These are phyloP conservation scores for Corythornis vintsioides DNA, from an alignment of 2,113 vertebrate species.

Conservation along the genomic window DNA sequence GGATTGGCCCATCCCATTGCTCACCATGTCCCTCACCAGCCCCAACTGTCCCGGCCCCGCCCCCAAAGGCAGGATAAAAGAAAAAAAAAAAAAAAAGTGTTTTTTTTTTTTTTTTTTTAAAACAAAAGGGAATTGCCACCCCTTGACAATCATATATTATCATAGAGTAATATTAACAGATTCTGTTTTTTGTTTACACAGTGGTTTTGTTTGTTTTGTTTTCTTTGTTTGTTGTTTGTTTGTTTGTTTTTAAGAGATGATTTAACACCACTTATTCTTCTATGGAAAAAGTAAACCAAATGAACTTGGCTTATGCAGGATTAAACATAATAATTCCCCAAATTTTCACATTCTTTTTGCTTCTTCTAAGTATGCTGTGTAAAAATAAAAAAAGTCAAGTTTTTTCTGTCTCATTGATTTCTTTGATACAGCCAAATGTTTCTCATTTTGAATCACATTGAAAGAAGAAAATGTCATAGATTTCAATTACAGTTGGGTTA, in stretches of 20 bases:
- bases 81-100: no score
- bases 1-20: no score
- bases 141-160: no score
- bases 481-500: conserved; percentile 33
- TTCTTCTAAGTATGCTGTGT: background rate
- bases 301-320: background rate
- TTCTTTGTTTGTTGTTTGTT: background rate
- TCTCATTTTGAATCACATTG: conserved; percentile 25
- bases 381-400: background rate
- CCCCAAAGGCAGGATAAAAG: no score
- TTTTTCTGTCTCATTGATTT: conserved; percentile 34
- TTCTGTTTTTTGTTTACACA: background rate
- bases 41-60: no score
- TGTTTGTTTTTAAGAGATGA: background rate
- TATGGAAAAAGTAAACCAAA: background rate
- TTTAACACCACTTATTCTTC: background rate
- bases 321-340: background rate
- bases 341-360: background rate
- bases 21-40: no score
- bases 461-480: conserved; percentile 46
- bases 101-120: no score
- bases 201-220: background rate
- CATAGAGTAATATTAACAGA: background rate
- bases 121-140: no score
- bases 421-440: conserved; percentile 19